Evolutionary conservation across 2,797 vertebrate species (phyloP).

Genomic region (Lates japonicus): DNA sequence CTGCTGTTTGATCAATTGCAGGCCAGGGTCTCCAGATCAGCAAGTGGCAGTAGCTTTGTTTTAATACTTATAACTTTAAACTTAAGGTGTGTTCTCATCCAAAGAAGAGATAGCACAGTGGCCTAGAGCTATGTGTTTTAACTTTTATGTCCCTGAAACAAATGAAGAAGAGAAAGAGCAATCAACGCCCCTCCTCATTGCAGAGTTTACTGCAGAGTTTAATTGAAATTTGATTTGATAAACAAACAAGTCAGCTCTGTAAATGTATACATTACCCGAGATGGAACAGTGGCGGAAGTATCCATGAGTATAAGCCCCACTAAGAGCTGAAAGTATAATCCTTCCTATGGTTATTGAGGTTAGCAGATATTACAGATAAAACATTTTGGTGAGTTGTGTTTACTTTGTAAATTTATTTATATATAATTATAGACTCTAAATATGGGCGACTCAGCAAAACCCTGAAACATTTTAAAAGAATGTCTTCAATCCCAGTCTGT

Average conservation of each 20-base stretch:
- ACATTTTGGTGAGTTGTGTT: conserved; percentile 4
- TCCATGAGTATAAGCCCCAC: too few relatives aligned
- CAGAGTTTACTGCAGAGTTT: conserved; percentile 36
- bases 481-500: not conserved
- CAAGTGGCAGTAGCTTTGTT: conserved; percentile 8
- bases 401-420: not conserved
- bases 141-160: conserved; percentile 37
- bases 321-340: not conserved
- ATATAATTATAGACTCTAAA: not conserved
- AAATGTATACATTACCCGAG: conserved; percentile 1
- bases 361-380: not conserved
- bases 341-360: not conserved
- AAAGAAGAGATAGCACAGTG: conserved; percentile 29
- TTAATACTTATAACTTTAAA: not conserved
- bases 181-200: conserved; percentile 44
- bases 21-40: conserved; percentile 15
- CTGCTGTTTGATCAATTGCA: conserved; percentile 23
- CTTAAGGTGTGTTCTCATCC: not conserved
- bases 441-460: not conserved
- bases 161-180: conserved; percentile 44
- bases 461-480: not conserved
- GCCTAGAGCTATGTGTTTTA: conserved; percentile 30
- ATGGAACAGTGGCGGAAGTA: not conserved
- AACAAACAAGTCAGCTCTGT: conserved; percentile 1
- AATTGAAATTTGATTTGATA: conserved; percentile 44